Base-by-base conservation (phyloP, 2,797 vertebrate genomes). In the Channa striata region DNA sequence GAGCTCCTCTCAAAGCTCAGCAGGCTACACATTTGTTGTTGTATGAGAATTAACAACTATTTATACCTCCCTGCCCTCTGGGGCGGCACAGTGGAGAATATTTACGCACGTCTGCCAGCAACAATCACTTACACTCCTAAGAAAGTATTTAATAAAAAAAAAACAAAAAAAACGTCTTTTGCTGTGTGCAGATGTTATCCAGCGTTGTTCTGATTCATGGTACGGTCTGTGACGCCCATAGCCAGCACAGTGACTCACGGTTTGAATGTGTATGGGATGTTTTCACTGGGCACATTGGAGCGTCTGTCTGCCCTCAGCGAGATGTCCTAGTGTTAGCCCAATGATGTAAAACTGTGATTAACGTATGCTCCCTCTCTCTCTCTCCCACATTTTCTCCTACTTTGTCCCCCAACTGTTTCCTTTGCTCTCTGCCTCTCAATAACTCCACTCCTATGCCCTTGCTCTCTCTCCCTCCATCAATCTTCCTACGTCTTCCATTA, bases 321-420 rank as follows among this genome's bases (percentile, higher is more conserved):
- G 78, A 88, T 84, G 81, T 88, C 79, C 80, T 68, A 71, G 75
- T 77, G 81, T 85, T 83, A 68, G 75, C 65, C 56, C 54, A 80
- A 84, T 87, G 87, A 92, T 90, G 83, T 87, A 88, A 83, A 87
- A 83, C 78, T 80, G 80, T 89, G 90, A 91, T 92, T 88, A 91
- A 88, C 78, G 72, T 84, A 85, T 81, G 82, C 80, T 81, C 59
- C 68, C 69, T 72, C 61, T 56, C 14, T 56, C 14, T 44, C 47
- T 53, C 56, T 34, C 60, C 50, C 62, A 57, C 69, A 40, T 72
- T 72, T 50, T 75, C 67, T 70, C 49, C 54, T 36, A 16, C 66
- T 74, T 75, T 70, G 66, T 80, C 68, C 74, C 72, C 69, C 70
- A 57, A 72, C 71, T 77, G 74, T 77, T 59, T 78, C 66, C 67